Percentiles rank a stretch among this genome's conserved stretches.
Evolutionary conservation across 2,888 invertebrate genomes (phyloP).

Genomic region (Sisyra nigra): DNA sequence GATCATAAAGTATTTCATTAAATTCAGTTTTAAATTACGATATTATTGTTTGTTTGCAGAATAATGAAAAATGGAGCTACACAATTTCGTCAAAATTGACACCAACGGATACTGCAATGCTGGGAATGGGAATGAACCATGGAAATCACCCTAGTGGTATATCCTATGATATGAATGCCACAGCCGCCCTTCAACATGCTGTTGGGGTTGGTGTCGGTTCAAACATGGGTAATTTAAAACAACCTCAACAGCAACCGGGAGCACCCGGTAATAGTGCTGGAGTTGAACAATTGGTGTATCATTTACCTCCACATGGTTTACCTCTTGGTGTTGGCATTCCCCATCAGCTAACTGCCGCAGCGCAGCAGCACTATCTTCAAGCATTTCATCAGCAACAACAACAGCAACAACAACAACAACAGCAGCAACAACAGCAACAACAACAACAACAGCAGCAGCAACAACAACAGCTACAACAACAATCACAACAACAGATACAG

Average conservation of each 20-base stretch:
- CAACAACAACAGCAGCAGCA: conserved; percentile 26
- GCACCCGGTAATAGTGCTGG: conserved; percentile 27
- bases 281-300: conserved; percentile 30
- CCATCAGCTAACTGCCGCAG: conserved; percentile 26
- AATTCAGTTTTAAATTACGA: no score
- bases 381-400: conserved; percentile 30
- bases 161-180: conserved; percentile 13
- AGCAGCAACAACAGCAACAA: conserved; percentile 29
- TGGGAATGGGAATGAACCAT: conserved; percentile 19
- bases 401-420: conserved; percentile 45
- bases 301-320: conserved; percentile 16
- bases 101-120: conserved; percentile 35
- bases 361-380: conserved; percentile 25
- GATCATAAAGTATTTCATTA: no score
- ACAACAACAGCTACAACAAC: conserved; percentile 31
- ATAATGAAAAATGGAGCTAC: conserved; percentile 78
- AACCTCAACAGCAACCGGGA: conserved; percentile 35
- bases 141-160: conserved; percentile 30
- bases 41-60: conserved; percentile 50
- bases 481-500: conserved; percentile 20
- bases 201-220: conserved; percentile 3
- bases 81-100: conserved; percentile 42
- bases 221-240: conserved; percentile 25
- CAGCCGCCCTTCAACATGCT: conserved; percentile 6
- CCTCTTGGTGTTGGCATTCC: conserved; percentile 2